These are phyloP conservation scores for Schizopygopsis pylzovi DNA, from an alignment of 2,797 vertebrate genomes.

Conservation along the genomic window DNA sequence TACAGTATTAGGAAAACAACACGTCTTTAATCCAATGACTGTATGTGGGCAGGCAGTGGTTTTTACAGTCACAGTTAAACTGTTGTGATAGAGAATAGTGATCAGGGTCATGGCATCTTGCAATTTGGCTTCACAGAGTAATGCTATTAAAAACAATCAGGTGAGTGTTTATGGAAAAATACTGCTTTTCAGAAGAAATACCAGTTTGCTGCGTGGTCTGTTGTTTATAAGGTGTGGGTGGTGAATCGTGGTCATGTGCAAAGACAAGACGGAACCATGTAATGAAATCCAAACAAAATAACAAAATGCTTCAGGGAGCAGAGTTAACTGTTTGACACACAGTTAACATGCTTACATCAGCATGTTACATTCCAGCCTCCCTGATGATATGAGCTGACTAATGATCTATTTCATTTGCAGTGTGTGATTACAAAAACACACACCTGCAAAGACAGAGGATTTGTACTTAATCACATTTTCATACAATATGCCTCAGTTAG, in stretches of 20 bases:
- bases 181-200: neutral
- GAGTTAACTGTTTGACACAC: neutral
- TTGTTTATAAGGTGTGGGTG: slow-evolving; percentile 24
- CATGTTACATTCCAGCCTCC: neutral
- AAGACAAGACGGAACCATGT: neutral
- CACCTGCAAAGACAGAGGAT: neutral
- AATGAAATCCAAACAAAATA: neutral
- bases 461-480: neutral
- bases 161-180: neutral
- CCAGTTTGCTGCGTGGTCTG: slow-evolving; percentile 1
- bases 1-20: neutral
- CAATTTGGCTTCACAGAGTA: neutral
- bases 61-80: neutral
- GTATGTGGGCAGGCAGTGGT: neutral
- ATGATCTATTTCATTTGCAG: neutral
- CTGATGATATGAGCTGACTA: neutral
- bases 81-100: neutral
- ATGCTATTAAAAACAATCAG: slow-evolving; percentile 9
- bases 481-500: neutral
- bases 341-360: neutral
- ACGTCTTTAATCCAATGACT: neutral
- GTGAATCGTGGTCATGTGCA: neutral
- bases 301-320: neutral
- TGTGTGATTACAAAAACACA: neutral
- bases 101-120: neutral